phyloP scores from a whole-genome alignment of 2,888 invertebrate genomes.

The Nyleta sp. region DNA sequence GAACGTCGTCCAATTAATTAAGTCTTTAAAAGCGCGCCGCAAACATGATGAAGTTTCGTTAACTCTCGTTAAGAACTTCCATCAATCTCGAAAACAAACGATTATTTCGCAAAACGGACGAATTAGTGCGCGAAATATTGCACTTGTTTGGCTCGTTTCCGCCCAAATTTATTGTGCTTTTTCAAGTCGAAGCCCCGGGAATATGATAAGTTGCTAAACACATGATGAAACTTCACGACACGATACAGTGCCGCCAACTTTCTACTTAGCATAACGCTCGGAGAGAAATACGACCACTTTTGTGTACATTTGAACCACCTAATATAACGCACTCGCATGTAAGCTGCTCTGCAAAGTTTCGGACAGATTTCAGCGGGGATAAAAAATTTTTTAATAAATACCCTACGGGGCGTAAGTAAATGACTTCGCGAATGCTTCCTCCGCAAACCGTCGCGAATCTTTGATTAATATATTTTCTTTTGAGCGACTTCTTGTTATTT shows the following conservation, averaged over 20 bases:
- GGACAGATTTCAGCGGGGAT: constrained; percentile 5
- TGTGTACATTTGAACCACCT: constrained; percentile 35
- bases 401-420: neutral
- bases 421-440: neutral
- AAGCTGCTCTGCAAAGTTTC: constrained; percentile 14
- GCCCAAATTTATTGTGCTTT: constrained; percentile 26
- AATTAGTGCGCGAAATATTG: constrained; percentile 26
- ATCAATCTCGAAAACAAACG: constrained; percentile 21
- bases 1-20: constrained; percentile 21
- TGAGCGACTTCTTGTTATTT: neutral
- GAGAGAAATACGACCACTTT: constrained; percentile 31
- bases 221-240: constrained; percentile 41
- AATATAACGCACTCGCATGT: constrained; percentile 4
- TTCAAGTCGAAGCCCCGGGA: neutral
- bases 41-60: constrained; percentile 32
- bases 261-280: constrained; percentile 26
- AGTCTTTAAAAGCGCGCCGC: constrained; percentile 16
- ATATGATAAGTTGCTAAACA: constrained; percentile 38
- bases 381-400: constrained; percentile 19
- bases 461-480: constrained; percentile 7
- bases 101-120: constrained; percentile 13
- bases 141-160: constrained; percentile 11
- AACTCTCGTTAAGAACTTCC: constrained; percentile 39
- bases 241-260: constrained; percentile 30
- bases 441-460: neutral